A percentile compares a stretch with the other conserved stretches of the same genome.
Conservation (phyloP, 1,140 invertebrate species). For the Papilio xuthus region DNA sequence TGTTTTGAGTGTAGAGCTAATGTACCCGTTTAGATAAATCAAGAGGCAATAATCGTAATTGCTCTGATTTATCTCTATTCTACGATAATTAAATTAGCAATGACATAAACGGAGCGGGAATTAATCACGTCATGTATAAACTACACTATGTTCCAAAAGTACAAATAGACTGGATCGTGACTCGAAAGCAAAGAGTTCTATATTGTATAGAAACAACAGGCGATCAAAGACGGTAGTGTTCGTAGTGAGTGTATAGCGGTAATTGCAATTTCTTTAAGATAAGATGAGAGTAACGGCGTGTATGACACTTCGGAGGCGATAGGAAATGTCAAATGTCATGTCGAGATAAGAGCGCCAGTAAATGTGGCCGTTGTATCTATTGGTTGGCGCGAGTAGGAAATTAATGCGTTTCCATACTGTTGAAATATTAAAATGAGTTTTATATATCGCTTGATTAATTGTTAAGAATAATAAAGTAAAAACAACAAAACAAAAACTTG, state of each 20-base stretch:
- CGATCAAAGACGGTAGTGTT: constrained; percentile 2
- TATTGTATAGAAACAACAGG: constrained; percentile 25
- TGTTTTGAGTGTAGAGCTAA: constrained; percentile 42
- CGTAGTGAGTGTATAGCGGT: constrained; percentile 37
- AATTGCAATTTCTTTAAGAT: constrained; percentile 58
- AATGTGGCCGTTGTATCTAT: constrained; percentile 38
- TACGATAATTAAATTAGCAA: constrained; percentile 60
- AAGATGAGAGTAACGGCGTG: constrained; percentile 63
- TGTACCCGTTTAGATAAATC: constrained; percentile 53
- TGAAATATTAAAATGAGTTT: neutral
- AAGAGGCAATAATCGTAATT: constrained; percentile 58
- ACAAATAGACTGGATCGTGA: constrained; percentile 20
- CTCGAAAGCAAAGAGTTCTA: constrained; percentile 23
- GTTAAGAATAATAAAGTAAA: neutral
- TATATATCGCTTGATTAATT: neutral
- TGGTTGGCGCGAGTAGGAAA: constrained; percentile 15
- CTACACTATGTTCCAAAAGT: constrained; percentile 44
- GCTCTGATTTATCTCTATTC: constrained; percentile 53
- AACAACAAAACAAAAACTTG: neutral
- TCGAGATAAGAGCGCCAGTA: constrained; percentile 55
- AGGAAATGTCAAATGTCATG: constrained; percentile 62
- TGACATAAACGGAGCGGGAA: constrained; percentile 57
- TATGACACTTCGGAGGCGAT: constrained; percentile 62
- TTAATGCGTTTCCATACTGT: neutral
- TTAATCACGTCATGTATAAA: constrained; percentile 58